Evolutionary conservation across 2,888 invertebrate genomes (phyloP).

Genomic region (Lycophotia porphyrea): DNA sequence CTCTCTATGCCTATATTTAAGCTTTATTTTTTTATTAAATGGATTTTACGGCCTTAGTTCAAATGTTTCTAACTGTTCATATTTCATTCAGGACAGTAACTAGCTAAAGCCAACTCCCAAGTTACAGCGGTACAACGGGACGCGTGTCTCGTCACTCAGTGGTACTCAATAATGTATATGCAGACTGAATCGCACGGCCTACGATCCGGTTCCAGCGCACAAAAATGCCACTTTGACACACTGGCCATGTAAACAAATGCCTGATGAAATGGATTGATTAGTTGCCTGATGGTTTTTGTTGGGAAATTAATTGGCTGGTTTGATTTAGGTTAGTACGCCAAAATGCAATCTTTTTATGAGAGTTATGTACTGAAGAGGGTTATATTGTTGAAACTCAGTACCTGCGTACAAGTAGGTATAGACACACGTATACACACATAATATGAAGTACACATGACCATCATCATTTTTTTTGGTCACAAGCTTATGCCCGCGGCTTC

Average conservation of each 20-base stretch:
- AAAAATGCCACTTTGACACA: constrained; percentile 57
- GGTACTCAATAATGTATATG: constrained; percentile 88
- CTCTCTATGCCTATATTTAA: not conserved
- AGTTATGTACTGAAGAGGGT: not conserved
- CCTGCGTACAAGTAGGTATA: not conserved
- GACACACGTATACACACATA: not conserved
- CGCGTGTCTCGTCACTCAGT: constrained; percentile 87
- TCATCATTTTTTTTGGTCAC: no score
- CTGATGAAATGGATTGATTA: constrained; percentile 48
- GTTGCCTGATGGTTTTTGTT: not conserved
- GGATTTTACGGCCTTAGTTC: not conserved
- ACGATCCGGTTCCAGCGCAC: constrained; percentile 75
- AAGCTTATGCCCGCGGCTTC: no score
- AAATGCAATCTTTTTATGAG: not conserved
- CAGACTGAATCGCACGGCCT: constrained; percentile 72
- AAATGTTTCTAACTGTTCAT: not conserved
- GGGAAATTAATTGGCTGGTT: not conserved
- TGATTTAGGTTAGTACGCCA: not conserved
- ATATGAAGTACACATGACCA: no score
- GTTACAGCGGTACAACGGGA: constrained; percentile 39
- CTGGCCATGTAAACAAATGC: constrained; percentile 44
- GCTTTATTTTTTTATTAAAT: not conserved
- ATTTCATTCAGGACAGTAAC: not conserved
- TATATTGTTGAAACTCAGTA: not conserved
- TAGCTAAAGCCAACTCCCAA: constrained; percentile 26